phyloP scores from a whole-genome alignment of 2,113 vertebrate species.

The Raphicerus campestris region DNA sequence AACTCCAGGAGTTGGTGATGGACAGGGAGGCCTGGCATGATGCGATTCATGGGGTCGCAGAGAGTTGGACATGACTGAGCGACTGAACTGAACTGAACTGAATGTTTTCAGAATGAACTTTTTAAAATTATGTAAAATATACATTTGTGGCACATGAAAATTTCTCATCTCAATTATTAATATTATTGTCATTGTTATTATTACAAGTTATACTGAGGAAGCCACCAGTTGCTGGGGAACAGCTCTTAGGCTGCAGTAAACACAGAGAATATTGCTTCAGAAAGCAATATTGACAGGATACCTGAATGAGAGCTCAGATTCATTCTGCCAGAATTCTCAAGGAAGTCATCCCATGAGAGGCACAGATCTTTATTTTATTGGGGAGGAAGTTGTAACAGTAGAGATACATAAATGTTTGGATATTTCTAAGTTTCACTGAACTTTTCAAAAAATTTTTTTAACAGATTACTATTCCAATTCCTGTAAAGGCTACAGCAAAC shows the following conservation, averaged over 20 bases:
- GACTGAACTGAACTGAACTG: background rate
- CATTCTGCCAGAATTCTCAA: background rate
- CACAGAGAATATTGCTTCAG: background rate
- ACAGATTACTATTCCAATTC: background rate
- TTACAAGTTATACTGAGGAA: background rate
- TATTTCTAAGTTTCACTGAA: background rate
- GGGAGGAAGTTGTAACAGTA: background rate
- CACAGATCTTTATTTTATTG: background rate
- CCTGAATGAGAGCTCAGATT: background rate
- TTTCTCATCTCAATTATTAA: background rate
- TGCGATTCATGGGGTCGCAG: too few species aligned
- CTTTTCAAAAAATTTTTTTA: background rate
- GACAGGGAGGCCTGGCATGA: accelerated
- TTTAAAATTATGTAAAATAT: background rate
- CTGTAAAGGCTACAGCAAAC: background rate
- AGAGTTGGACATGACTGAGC: accelerated
- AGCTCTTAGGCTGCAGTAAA: background rate
- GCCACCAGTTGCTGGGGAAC: background rate
- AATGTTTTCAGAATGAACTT: background rate
- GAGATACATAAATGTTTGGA: background rate
- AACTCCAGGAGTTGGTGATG: too few species aligned
- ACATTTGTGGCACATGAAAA: background rate
- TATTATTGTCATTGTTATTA: background rate
- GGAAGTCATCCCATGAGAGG: background rate
- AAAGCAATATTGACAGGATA: accelerated